Conservation (phyloP, 2,797 vertebrate species). For the Acipenser transmontanus region DNA sequence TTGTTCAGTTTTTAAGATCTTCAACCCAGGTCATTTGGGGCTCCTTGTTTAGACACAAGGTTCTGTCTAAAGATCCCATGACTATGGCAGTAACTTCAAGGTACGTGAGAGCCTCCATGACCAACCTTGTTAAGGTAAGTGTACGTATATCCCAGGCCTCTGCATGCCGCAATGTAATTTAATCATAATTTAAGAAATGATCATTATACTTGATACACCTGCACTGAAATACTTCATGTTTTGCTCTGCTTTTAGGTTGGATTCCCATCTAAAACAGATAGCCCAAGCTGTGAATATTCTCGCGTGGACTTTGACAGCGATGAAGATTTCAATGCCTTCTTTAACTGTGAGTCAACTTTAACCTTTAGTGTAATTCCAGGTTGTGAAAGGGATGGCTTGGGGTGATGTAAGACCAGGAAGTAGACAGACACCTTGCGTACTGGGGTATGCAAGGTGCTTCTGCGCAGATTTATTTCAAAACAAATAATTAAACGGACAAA, state of each 20-base stretch:
- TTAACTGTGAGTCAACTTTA: slow-evolving; percentile 56
- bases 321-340: slow-evolving; percentile 91
- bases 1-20: slow-evolving; percentile 78
- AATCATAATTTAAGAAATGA: too few species aligned
- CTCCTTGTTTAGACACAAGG: slow-evolving; percentile 81
- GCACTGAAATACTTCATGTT: too few species aligned
- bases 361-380: too few species aligned
- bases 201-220: too few species aligned
- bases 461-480: too few species aligned
- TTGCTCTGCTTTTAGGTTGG: slow-evolving; percentile 60
- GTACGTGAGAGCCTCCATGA: slow-evolving; percentile 78
- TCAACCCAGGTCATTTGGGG: slow-evolving; percentile 85
- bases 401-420: too few species aligned
- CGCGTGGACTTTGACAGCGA: slow-evolving; percentile 92
- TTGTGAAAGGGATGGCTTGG: too few species aligned
- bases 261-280: slow-evolving; percentile 85
- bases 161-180: too few species aligned
- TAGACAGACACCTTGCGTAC: too few species aligned
- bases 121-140: slow-evolving; percentile 82
- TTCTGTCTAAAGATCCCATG: slow-evolving; percentile 70
- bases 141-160: too few species aligned
- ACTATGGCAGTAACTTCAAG: slow-evolving; percentile 71
- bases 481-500: too few species aligned
- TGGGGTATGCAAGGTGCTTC: too few species aligned
- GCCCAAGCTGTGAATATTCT: slow-evolving; percentile 82